phyloP scores from a whole-genome alignment of 1,140 invertebrate genomes.

The Oryctes rhinoceros region DNA sequence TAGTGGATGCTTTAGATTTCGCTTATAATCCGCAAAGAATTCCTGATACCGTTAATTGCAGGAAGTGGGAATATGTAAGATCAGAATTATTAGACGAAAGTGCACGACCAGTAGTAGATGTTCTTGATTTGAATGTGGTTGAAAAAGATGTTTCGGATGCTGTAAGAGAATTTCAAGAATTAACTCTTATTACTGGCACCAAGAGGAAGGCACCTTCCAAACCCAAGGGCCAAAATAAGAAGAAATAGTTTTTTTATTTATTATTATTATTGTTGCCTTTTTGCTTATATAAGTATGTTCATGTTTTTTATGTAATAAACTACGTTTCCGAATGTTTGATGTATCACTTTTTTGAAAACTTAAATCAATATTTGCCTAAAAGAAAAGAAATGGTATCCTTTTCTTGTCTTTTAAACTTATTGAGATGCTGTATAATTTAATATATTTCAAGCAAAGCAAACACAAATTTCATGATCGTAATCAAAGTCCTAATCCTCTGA shows the following conservation, averaged over 20 bases:
- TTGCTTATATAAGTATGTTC: too few relatives aligned
- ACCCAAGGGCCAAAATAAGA: not conserved
- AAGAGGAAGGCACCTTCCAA: not conserved
- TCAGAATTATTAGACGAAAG: constrained; percentile 25
- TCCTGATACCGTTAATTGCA: constrained; percentile 14
- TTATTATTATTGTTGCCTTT: not conserved
- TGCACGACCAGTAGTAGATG: constrained; percentile 3
- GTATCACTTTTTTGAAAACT: too few relatives aligned
- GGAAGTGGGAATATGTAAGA: constrained; percentile 33
- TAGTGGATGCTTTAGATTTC: constrained; percentile 16
- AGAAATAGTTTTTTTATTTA: not conserved
- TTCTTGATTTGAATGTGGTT: constrained; percentile 14
- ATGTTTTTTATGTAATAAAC: too few relatives aligned
- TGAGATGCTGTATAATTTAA: too few relatives aligned
- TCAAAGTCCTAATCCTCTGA: too few relatives aligned
- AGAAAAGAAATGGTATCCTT: too few relatives aligned
- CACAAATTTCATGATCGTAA: too few relatives aligned
- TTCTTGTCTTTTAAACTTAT: too few relatives aligned
- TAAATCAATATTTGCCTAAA: too few relatives aligned
- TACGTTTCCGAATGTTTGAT: too few relatives aligned
- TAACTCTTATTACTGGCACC: not conserved
- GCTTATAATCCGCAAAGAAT: not conserved
- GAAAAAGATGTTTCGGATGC: constrained; percentile 2
- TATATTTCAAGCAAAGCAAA: too few relatives aligned
- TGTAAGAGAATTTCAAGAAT: constrained; percentile 3